These are phyloP conservation scores for Trichoplusia ni DNA, from an alignment of 1,140 invertebrate genomes.

Conservation along the genomic window DNA sequence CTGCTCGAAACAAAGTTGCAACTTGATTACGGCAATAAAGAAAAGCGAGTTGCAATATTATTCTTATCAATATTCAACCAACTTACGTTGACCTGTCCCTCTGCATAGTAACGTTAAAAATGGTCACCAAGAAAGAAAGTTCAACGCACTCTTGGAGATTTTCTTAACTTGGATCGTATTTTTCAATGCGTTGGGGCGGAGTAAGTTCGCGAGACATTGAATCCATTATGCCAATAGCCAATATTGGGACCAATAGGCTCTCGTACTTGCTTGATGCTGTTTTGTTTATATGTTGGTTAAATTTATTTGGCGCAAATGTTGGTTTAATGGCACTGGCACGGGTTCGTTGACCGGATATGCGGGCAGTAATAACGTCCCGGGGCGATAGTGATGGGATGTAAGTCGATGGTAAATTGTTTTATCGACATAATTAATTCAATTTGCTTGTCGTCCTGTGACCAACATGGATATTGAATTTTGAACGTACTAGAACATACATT, in stretches of 20 bases:
- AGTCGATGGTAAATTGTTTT: conserved; percentile 34
- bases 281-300: neutral
- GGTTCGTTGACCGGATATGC: conserved; percentile 53
- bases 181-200: neutral
- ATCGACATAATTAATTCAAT: conserved; percentile 31
- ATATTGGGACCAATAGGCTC: conserved; percentile 5
- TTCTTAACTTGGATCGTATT: conserved; percentile 13
- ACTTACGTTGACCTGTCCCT: conserved; percentile 4
- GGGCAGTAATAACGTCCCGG: conserved; percentile 51
- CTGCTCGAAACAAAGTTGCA: conserved; percentile 17
- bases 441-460: neutral
- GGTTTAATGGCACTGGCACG: neutral
- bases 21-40: conserved; percentile 5
- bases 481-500: no score
- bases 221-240: neutral
- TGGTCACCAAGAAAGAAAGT: neutral
- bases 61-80: neutral
- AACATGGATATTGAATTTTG: no score
- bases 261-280: neutral
- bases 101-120: neutral
- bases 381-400: conserved; percentile 29
- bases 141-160: conserved; percentile 16
- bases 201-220: neutral
- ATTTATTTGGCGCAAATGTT: conserved; percentile 24
- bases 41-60: conserved; percentile 19